phyloP scores from a whole-genome alignment of 2,797 vertebrate genomes.

The Pelochelys cantorii region DNA sequence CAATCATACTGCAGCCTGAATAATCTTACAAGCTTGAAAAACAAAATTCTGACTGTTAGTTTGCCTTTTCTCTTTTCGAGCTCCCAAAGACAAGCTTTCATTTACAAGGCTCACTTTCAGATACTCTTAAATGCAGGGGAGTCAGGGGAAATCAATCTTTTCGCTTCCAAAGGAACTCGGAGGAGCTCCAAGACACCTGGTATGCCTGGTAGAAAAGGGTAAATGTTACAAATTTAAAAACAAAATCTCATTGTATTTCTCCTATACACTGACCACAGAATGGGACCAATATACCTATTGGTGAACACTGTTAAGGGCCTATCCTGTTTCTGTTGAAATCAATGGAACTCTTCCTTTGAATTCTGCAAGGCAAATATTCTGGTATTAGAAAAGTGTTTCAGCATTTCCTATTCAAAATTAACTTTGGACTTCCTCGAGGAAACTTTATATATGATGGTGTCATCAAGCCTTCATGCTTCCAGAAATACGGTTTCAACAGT shows the following conservation, averaged over 20 bases:
- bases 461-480: background rate
- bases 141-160: background rate
- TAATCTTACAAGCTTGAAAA: background rate
- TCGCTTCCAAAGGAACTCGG: background rate
- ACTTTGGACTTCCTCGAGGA: background rate
- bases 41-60: background rate
- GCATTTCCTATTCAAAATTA: background rate
- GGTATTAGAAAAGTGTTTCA: background rate
- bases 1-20: background rate
- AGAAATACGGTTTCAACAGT: background rate
- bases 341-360: background rate
- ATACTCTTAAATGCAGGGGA: background rate
- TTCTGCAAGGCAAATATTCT: background rate
- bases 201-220: background rate
- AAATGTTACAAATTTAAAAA: background rate
- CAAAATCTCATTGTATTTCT: background rate
- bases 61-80: background rate
- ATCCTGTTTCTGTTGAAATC: background rate
- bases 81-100: background rate
- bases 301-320: background rate
- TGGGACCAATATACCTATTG: background rate
- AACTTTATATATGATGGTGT: accelerated
- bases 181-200: background rate
- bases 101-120: background rate
- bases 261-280: background rate